phyloP scores from a whole-genome alignment of 2,797 vertebrate genomes.

The Hybognathus amarus region DNA sequence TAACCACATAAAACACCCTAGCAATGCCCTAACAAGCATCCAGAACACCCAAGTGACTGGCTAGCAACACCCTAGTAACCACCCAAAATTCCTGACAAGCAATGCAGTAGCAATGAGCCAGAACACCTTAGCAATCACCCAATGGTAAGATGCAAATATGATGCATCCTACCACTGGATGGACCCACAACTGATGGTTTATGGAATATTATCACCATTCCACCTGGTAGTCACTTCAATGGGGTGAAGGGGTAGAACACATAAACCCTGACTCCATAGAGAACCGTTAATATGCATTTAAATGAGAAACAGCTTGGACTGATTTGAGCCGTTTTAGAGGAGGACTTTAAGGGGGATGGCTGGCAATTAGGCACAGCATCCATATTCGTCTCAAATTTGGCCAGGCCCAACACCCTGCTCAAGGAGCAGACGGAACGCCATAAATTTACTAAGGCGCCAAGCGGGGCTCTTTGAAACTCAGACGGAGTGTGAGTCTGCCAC shows the following conservation, averaged over 20 bases:
- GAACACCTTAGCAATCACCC: neutral
- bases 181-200: constrained; percentile 6
- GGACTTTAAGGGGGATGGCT: constrained; percentile 63
- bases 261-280: constrained; percentile 54
- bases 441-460: constrained; percentile 67
- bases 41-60: no score
- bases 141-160: neutral
- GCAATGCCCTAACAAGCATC: neutral
- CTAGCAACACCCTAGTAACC: neutral
- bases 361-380: constrained; percentile 68
- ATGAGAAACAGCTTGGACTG: constrained; percentile 72
- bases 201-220: constrained; percentile 34
- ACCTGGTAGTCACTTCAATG: constrained; percentile 43
- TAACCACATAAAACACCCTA: neutral
- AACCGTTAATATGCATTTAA: constrained; percentile 66
- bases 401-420: constrained; percentile 50
- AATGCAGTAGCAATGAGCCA: neutral
- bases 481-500: constrained; percentile 51
- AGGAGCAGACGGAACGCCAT: constrained; percentile 63
- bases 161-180: neutral
- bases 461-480: constrained; percentile 65
- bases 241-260: constrained; percentile 50
- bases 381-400: constrained; percentile 64
- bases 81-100: no score
- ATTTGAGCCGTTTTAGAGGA: constrained; percentile 64